A percentile compares a stretch with the other conserved stretches of the same genome.
These are phyloP conservation scores for Malurus elegans DNA, from an alignment of 2,113 vertebrate genomes.

Conservation along the genomic window DNA sequence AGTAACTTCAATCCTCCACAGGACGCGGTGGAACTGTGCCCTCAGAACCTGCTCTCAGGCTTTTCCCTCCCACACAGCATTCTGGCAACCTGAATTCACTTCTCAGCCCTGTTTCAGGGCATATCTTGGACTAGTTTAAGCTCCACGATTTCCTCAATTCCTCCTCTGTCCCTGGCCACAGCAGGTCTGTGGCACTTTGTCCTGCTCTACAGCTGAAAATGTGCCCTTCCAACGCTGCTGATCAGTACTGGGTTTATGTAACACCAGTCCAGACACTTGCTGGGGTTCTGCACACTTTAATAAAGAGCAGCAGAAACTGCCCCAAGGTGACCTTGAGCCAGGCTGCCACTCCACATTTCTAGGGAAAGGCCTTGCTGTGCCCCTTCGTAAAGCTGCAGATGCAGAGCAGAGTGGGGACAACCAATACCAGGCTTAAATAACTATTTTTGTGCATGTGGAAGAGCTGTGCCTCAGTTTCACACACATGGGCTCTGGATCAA, in stretches of 20 bases:
- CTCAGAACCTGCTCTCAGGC: background rate
- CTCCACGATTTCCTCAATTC: accelerated
- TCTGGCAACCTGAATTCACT: background rate
- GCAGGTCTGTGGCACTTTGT: background rate
- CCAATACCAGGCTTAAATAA: background rate
- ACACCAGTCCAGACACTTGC: background rate
- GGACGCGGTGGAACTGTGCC: background rate
- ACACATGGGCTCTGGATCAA: accelerated
- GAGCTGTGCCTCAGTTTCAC: background rate
- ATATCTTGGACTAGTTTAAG: background rate
- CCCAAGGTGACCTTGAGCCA: background rate
- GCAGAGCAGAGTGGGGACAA: background rate
- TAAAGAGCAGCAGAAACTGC: background rate
- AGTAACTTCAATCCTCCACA: background rate
- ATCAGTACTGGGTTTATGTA: background rate
- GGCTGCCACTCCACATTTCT: background rate
- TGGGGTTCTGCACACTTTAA: accelerated
- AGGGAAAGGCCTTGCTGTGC: background rate
- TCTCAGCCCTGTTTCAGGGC: background rate
- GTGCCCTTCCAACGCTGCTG: accelerated
- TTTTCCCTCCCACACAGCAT: background rate
- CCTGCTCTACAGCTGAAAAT: background rate
- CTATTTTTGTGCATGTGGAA: background rate
- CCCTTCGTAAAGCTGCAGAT: background rate
- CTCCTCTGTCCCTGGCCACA: background rate